phyloP scores from a whole-genome alignment of 2,113 vertebrate genomes.

The Cyprinodon brontotheroides region DNA sequence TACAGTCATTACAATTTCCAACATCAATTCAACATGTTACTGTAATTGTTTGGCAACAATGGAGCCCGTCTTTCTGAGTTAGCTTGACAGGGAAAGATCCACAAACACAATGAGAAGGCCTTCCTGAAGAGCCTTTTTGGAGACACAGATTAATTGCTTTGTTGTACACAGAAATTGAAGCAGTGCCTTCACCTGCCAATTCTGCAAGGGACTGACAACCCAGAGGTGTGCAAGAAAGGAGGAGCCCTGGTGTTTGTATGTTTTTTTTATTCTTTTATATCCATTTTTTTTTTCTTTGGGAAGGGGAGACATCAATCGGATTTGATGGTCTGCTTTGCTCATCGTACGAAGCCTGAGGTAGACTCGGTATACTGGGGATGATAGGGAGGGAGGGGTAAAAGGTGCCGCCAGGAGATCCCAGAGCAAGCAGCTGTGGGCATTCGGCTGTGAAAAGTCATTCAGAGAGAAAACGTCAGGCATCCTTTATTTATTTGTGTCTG shows the following conservation, averaged over 20 bases:
- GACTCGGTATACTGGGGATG: constrained; percentile 52
- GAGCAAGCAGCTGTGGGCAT: constrained; percentile 85
- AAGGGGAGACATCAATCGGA: constrained; percentile 30
- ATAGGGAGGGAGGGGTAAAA: constrained; percentile 59
- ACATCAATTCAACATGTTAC: constrained; percentile 77
- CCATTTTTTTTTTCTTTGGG: neutral
- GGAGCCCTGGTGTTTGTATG: constrained; percentile 2
- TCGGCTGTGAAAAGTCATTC: constrained; percentile 90
- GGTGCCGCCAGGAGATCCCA: constrained; percentile 79
- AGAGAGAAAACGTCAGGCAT: constrained; percentile 90
- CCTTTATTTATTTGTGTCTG: constrained; percentile 99
- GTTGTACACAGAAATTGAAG: constrained; percentile 83
- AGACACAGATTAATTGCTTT: constrained; percentile 83
- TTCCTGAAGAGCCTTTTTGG: constrained; percentile 71
- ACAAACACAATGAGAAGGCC: constrained; percentile 72
- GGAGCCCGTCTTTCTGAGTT: constrained; percentile 66
- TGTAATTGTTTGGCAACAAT: constrained; percentile 84
- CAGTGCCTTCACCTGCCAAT: constrained; percentile 76
- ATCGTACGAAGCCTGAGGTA: constrained; percentile 49
- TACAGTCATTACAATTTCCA: constrained; percentile 74
- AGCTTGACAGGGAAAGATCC: constrained; percentile 66
- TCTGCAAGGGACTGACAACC: constrained; percentile 53
- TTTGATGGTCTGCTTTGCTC: constrained; percentile 57
- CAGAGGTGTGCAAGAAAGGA: constrained; percentile 42
- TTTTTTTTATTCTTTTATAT: neutral